Conservation (phyloP, 2,797 vertebrate species). For the Chaetophractus vellerosus region DNA sequence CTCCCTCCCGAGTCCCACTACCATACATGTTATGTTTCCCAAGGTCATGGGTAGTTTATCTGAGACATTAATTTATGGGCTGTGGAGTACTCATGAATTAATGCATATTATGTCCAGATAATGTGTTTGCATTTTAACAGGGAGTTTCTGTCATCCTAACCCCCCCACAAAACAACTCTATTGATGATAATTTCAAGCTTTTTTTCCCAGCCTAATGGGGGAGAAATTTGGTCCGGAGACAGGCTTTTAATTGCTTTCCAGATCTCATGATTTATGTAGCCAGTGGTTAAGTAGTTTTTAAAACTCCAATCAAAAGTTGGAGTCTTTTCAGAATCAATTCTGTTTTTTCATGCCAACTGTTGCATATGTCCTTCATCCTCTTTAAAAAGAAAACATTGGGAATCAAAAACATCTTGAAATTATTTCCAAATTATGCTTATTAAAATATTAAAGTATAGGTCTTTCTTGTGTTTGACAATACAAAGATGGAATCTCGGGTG, state of each 20-base stretch:
- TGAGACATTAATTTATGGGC: neutral
- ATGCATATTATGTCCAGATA: neutral
- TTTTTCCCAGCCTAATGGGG: neutral
- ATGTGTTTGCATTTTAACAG: neutral
- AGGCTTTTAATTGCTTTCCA: neutral
- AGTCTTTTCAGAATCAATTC: neutral
- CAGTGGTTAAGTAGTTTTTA: neutral
- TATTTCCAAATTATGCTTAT: conserved; percentile 22
- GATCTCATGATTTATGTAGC: neutral
- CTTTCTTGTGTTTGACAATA: conserved; percentile 42
- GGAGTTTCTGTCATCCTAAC: neutral
- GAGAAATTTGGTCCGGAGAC: neutral
- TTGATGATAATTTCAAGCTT: neutral
- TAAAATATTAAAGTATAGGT: conserved; percentile 2
- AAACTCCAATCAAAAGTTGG: neutral
- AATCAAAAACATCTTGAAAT: conserved; percentile 60
- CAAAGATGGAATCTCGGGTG: conserved; percentile 23
- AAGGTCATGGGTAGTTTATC: neutral
- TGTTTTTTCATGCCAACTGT: conserved; percentile 11
- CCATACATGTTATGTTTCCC: neutral
- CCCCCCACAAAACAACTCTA: neutral
- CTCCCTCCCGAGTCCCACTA: neutral
- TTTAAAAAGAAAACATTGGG: neutral
- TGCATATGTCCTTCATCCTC: neutral
- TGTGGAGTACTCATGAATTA: neutral